Conservation (phyloP, 2,113 vertebrate species). For the Dendropsophus ebraccatus region DNA sequence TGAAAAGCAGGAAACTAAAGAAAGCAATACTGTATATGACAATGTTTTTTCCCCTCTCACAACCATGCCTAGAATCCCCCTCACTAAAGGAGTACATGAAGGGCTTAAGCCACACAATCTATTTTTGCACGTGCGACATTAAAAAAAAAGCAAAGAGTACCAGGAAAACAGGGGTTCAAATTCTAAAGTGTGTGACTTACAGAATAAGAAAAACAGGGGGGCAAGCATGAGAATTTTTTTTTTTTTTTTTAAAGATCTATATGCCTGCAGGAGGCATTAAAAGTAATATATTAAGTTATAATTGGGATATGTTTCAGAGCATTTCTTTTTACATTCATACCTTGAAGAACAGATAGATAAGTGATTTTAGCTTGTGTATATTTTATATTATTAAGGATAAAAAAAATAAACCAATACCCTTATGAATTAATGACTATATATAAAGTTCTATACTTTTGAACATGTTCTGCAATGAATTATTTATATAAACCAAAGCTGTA, state of each 20-base stretch:
- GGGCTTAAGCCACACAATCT: conserved; percentile 76
- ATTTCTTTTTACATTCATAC: conserved; percentile 80
- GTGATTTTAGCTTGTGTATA: conserved; percentile 84
- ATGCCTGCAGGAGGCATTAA: conserved; percentile 75
- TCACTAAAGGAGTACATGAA: conserved; percentile 80
- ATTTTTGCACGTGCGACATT: conserved; percentile 81
- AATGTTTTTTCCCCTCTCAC: conserved; percentile 77
- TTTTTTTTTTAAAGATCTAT: conserved; percentile 75
- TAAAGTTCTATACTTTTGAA: conserved; percentile 88
- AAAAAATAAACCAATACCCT: conserved; percentile 73
- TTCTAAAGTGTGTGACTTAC: conserved; percentile 60
- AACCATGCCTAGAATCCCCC: conserved; percentile 79
- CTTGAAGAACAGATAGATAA: conserved; percentile 76
- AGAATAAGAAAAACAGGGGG: neutral
- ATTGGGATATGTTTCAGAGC: conserved; percentile 82
- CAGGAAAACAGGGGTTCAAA: conserved; percentile 75
- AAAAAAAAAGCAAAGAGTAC: conserved; percentile 66
- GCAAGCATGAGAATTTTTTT: conserved; percentile 76
- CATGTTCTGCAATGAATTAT: conserved; percentile 94
- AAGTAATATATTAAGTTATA: conserved; percentile 90
- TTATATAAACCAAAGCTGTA: conserved; percentile 98
- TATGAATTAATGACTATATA: conserved; percentile 91
- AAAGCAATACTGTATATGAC: conserved; percentile 86
- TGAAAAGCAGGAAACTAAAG: conserved; percentile 76
- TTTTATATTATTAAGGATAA: conserved; percentile 85